A percentile compares a stretch with the other conserved stretches of the same genome.
These are phyloP conservation scores for Boloria selene DNA, from an alignment of 2,888 invertebrate genomes.

Conservation along the genomic window DNA sequence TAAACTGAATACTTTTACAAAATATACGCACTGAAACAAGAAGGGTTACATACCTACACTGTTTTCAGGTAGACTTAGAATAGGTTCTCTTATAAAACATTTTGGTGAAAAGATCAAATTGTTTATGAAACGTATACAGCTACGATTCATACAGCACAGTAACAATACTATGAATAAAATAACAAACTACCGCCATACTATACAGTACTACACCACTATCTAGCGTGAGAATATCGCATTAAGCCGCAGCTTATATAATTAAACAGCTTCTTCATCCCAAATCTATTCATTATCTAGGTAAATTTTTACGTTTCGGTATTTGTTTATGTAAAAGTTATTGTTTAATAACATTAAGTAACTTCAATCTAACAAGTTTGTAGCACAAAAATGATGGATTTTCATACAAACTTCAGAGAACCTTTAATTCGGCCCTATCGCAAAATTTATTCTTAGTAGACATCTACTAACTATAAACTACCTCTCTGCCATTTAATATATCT, in stretches of 20 bases:
- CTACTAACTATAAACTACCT: no score
- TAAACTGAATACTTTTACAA: no score
- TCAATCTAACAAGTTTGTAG: no score
- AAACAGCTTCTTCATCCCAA: background rate
- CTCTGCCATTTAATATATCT: no score
- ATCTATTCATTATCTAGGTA: background rate
- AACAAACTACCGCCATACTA: conserved; percentile 19
- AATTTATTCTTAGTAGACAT: no score
- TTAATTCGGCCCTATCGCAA: no score
- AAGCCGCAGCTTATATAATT: background rate
- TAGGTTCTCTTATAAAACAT: conserved; percentile 4
- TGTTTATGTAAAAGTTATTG: no score
- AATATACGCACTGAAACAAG: no score
- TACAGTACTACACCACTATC: conserved; percentile 5
- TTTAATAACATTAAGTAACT: no score
- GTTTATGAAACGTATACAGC: conserved; percentile 13
- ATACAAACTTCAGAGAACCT: no score
- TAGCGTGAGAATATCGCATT: conserved; percentile 16
- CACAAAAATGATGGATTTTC: no score
- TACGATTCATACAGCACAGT: conserved; percentile 3
- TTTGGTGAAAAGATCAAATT: conserved; percentile 11
- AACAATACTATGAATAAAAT: conserved; percentile 17
- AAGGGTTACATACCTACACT: conserved; percentile 3
- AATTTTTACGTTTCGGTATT: background rate
- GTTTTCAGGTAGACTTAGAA: background rate